A percentile compares a stretch with the other conserved stretches of the same genome.
These are phyloP conservation scores for Lynx canadensis DNA, from an alignment of 2,113 vertebrate species.

Conservation along the genomic window DNA sequence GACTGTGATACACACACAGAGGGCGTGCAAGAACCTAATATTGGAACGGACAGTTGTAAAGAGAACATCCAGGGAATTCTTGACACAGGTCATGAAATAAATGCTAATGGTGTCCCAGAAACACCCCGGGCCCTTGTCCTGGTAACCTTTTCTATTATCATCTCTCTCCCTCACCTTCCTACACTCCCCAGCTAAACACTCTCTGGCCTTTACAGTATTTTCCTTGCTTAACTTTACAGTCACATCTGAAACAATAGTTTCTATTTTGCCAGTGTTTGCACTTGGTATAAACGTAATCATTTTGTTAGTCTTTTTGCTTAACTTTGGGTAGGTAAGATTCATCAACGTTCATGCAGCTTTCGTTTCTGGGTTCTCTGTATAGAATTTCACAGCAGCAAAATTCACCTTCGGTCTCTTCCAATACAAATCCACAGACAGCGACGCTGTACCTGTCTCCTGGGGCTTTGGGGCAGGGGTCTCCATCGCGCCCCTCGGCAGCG, in stretches of 20 bases:
- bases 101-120: background rate
- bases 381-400: background rate
- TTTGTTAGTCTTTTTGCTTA: background rate
- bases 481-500: background rate
- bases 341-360: background rate
- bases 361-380: background rate
- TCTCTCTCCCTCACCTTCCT: background rate
- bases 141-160: background rate
- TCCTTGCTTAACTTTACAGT: background rate
- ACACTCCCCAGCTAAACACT: background rate
- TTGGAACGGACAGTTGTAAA: background rate
- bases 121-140: background rate
- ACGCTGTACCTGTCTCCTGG: conserved; percentile 17
- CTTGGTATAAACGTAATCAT: background rate
- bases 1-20: background rate
- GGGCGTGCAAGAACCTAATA: background rate
- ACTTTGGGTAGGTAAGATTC: background rate
- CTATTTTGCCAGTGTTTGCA: background rate
- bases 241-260: background rate
- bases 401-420: background rate
- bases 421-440: background rate
- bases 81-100: background rate
- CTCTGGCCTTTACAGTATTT: background rate
- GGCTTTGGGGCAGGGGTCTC: background rate
- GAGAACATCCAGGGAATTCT: background rate